Conservation (phyloP, 2,888 invertebrate species). For the Hydrotaea cyrtoneurina region DNA sequence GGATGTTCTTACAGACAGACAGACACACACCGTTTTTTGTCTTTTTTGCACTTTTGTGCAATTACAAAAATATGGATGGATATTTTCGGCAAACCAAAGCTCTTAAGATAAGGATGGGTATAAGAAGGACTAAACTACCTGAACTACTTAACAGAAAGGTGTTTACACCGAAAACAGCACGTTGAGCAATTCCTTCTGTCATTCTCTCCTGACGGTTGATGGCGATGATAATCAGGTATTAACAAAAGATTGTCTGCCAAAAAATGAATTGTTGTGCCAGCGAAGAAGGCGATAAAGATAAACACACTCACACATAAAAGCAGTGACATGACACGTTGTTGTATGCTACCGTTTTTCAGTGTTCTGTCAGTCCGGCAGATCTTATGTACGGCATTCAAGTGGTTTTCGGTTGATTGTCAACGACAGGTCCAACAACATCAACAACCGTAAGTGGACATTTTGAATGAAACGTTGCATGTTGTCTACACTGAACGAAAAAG, state of each 20-base stretch:
- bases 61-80: slow-evolving; percentile 50
- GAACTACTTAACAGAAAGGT: background rate
- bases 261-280: background rate
- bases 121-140: background rate
- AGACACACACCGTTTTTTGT: background rate
- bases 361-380: background rate
- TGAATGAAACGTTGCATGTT: background rate
- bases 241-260: background rate
- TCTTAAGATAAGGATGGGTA: background rate
- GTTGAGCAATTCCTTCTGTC: background rate
- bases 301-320: too few relatives aligned
- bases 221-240: background rate
- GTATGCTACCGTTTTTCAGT: background rate
- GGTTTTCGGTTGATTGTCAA: slow-evolving; percentile 47
- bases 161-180: background rate
- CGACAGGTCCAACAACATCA: background rate
- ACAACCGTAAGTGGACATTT: background rate
- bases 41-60: slow-evolving; percentile 32
- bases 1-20: background rate
- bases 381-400: slow-evolving; percentile 32
- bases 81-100: slow-evolving; percentile 28
- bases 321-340: background rate
- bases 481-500: background rate
- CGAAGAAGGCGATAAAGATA: background rate
- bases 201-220: background rate